A percentile compares a stretch with the other conserved stretches of the same genome.
These are phyloP conservation scores for Heliconius cydno DNA, from an alignment of 2,888 invertebrate genomes.

Conservation along the genomic window DNA sequence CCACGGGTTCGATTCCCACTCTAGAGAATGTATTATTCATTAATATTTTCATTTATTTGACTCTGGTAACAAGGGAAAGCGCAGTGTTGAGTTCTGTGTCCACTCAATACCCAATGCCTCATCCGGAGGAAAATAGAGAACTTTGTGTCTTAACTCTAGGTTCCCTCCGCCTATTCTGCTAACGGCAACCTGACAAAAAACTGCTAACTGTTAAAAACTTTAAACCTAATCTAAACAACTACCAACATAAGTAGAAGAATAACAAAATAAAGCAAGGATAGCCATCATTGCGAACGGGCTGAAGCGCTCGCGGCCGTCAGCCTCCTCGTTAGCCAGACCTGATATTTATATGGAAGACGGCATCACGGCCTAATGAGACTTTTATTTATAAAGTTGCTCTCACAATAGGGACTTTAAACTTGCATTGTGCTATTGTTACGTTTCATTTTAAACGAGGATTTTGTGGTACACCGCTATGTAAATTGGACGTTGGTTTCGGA, in stretches of 20 bases:
- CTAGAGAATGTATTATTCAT: background rate
- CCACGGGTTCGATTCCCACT: background rate
- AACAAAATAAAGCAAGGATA: constrained; percentile 15
- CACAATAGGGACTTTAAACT: constrained; percentile 75
- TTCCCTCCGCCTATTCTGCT: background rate
- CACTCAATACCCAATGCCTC: background rate
- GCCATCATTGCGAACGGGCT: constrained; percentile 33
- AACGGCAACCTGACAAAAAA: background rate
- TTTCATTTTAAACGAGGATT: constrained; percentile 75
- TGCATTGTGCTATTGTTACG: constrained; percentile 79
- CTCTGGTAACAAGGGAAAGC: background rate
- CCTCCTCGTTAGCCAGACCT: constrained; percentile 55
- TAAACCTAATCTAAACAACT: too few species aligned
- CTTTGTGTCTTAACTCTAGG: too few species aligned
- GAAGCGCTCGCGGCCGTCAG: constrained; percentile 45
- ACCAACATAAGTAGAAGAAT: background rate
- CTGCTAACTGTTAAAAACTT: too few species aligned
- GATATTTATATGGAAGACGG: constrained; percentile 73
- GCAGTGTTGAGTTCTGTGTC: background rate
- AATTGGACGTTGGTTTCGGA: constrained; percentile 72
- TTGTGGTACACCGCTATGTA: constrained; percentile 75
- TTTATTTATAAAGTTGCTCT: constrained; percentile 77
- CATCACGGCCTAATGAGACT: constrained; percentile 75
- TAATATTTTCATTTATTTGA: too few species aligned
- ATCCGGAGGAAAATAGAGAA: too few species aligned